A percentile compares a stretch with the other conserved stretches of the same genome.
Evolutionary conservation across 2,888 invertebrate species (phyloP).

Genomic region (Drosophila glabriapex): DNA sequence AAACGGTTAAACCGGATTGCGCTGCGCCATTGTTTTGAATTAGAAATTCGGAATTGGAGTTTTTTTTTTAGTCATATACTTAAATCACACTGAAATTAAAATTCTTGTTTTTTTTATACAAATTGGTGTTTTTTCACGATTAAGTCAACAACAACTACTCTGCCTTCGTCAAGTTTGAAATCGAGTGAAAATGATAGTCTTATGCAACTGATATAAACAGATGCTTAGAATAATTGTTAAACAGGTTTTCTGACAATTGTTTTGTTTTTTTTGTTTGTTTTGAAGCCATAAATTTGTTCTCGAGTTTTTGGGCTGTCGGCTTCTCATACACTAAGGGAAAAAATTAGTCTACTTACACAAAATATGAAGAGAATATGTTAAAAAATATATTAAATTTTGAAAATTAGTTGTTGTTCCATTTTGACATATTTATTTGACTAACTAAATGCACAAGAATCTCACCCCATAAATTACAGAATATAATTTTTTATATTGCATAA

Average conservation of each 20-base stretch:
- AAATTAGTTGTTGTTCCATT: background rate
- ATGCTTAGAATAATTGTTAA: conserved; percentile 18
- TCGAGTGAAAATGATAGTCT: background rate
- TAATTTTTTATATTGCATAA: background rate
- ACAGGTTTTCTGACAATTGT: conserved; percentile 43
- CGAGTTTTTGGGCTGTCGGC: conserved; percentile 1
- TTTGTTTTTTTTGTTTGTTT: conserved; percentile 11
- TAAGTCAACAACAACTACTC: conserved; percentile 12
- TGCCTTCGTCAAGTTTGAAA: background rate
- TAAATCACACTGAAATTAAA: background rate
- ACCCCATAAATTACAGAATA: background rate
- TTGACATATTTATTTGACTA: background rate
- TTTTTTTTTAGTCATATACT: background rate
- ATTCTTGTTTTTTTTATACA: background rate
- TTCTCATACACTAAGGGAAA: conserved; percentile 22
- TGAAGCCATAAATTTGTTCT: conserved; percentile 15
- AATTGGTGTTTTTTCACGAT: background rate
- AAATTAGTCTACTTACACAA: no score
- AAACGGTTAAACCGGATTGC: conserved; percentile 10
- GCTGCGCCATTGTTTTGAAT: conserved; percentile 9
- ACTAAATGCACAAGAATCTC: background rate
- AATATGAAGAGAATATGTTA: no score
- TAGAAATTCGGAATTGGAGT: background rate
- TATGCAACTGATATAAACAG: background rate
- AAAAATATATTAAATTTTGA: background rate